Evolutionary conservation across 2,797 vertebrate genomes (phyloP).

Genomic region (Botia kubotai): DNA sequence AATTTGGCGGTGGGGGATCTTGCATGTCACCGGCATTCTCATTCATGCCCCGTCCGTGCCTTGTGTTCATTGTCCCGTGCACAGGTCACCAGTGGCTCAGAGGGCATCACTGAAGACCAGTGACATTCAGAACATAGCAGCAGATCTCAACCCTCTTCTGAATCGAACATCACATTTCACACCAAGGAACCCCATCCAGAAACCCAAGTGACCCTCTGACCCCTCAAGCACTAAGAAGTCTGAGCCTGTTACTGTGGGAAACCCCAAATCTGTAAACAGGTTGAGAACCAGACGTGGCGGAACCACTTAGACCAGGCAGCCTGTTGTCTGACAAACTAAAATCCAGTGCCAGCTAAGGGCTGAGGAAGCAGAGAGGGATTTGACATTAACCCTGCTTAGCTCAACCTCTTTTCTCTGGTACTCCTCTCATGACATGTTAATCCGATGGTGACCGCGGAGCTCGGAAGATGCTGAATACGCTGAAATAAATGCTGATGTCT

Average conservation of each 20-base stretch:
- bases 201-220: conserved; percentile 3
- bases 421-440: conserved; percentile 41
- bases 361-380: conserved; percentile 51
- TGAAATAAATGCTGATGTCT: conserved; percentile 33
- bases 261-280: conserved; percentile 8
- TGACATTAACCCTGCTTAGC: conserved; percentile 57
- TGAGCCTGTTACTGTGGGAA: not conserved
- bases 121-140: conserved; percentile 50
- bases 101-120: conserved; percentile 26
- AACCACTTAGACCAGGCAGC: conserved; percentile 19
- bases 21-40: conserved; percentile 29
- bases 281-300: conserved; percentile 1
- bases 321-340: conserved; percentile 39
- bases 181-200: not conserved
- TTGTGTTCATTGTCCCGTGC: not conserved
- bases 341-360: conserved; percentile 42
- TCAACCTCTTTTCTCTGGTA: conserved; percentile 54
- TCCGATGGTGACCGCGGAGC: conserved; percentile 34
- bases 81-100: conserved; percentile 28
- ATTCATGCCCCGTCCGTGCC: not conserved
- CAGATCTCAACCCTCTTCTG: conserved; percentile 30
- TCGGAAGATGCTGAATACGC: conserved; percentile 38
- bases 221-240: not conserved
- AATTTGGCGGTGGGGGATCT: conserved; percentile 48
- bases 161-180: conserved; percentile 26